These are phyloP conservation scores for Argopecten irradians DNA, from an alignment of 1,140 invertebrate genomes.

Conservation along the genomic window DNA sequence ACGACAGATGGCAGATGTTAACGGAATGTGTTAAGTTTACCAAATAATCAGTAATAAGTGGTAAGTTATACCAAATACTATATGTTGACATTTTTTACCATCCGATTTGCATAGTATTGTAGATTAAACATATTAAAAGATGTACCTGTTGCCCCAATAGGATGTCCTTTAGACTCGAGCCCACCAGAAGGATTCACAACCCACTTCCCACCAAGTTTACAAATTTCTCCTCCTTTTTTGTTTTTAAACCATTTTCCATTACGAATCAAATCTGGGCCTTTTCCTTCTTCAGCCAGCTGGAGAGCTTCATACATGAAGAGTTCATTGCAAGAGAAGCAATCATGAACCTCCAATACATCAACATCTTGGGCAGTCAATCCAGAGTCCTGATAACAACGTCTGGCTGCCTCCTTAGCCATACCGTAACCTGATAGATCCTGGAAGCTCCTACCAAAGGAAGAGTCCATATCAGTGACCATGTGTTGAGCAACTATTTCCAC, in stretches of 20 bases:
- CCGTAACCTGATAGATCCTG: conserved; percentile 94
- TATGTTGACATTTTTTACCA: neutral
- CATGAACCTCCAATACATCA: conserved; percentile 96
- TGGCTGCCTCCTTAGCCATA: conserved; percentile 92
- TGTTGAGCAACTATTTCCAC: conserved; percentile 96
- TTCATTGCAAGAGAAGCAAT: conserved; percentile 99
- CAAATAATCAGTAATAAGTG: no score
- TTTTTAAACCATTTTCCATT: conserved; percentile 64
- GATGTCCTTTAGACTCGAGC: conserved; percentile 98
- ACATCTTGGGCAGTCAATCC: conserved; percentile 87
- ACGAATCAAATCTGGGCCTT: conserved; percentile 60
- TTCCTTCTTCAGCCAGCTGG: conserved; percentile 87
- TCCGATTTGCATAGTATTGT: neutral
- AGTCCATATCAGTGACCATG: conserved; percentile 93
- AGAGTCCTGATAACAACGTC: conserved; percentile 87
- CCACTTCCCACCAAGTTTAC: conserved; percentile 88
- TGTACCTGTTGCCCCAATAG: conserved; percentile 96
- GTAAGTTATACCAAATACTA: neutral
- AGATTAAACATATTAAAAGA: conserved; percentile 33
- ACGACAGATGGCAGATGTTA: no score
- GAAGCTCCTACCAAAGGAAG: conserved; percentile 91
- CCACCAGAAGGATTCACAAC: conserved; percentile 99
- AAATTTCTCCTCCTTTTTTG: conserved; percentile 63
- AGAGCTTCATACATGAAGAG: conserved; percentile 98
- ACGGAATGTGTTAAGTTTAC: no score